Evolutionary conservation across 2,797 vertebrate genomes (phyloP), one percentile per base, ranked within the genome.

Genomic region (Gouania willdenowi): DNA sequence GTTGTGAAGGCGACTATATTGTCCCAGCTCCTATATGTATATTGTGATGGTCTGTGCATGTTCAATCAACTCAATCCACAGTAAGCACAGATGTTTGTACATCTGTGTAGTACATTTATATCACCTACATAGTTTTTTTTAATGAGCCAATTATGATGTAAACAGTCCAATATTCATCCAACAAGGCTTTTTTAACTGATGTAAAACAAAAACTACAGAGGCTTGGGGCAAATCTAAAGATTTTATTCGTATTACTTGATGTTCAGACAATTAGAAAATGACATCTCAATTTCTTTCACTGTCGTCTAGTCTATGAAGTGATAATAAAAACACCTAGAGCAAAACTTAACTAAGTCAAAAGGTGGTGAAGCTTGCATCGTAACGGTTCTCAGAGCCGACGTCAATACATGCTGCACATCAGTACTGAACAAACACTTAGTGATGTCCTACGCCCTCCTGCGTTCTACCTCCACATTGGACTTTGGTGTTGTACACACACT

Each of bases 181-280:
- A n/a, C n/a, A n/a, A 42, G 5, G 19, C 11, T 6, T 9, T 16
- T 5, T 8, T 25, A 8, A 12, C 10, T 37, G 23, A 6, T 8
- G 2, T n/a, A 38, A 33, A 24, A n/a, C n/a, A 10, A 40, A 48
- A 38, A 60, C 21, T 7, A 57, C 32, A 56, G 7, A 21, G 10
- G 73, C 52, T n/a, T n/a, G 61, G 18, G 17, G 11, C 40, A 70
- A 79, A 71, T 75, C 80, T 78, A 82, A 72, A 66, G 26, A 66
- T 56, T 69, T 79, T 81, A 81, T 77, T 69, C 68, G 52, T 71
- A 73, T 77, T 71, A 71, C 47, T 71, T 73, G 60, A 76, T 44
- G 44, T 51, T 71, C 57, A 75, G 68, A 72, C 65, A 79, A 73
- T 63, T 66, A 73, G 48, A 77, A 85, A 75, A 77, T 51, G 29